Percentiles rank a stretch among this genome's conserved stretches.
These are phyloP conservation scores for Glomeris maerens DNA, from an alignment of 1,140 invertebrate genomes.

Conservation along the genomic window DNA sequence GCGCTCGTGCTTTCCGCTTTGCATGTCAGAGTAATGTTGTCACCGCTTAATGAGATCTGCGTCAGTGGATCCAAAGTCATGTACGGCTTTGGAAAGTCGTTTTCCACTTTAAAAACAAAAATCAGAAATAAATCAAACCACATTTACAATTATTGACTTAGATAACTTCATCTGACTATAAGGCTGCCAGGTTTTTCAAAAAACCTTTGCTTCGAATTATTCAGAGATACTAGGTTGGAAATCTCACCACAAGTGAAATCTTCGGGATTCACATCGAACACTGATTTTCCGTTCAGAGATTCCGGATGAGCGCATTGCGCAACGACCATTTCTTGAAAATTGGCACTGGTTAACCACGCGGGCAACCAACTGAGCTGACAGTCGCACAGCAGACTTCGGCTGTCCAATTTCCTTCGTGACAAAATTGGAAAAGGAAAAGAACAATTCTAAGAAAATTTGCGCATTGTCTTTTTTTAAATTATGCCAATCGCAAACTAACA, in stretches of 20 bases:
- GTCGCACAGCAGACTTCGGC: conserved; percentile 63
- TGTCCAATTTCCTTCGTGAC: conserved; percentile 39
- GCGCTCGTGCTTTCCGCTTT: conserved; percentile 49
- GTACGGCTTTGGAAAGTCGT: conserved; percentile 68
- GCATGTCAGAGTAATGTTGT: conserved; percentile 65
- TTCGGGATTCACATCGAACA: conserved; percentile 47
- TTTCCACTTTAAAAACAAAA: conserved; percentile 32
- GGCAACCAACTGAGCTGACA: conserved; percentile 66
- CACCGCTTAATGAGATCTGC: conserved; percentile 66
- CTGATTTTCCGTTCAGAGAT: conserved; percentile 45
- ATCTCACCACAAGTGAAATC: conserved; percentile 58
- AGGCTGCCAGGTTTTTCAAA: neutral
- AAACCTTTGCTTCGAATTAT: too few species aligned
- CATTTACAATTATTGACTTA: neutral
- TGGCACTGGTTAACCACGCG: conserved; percentile 45
- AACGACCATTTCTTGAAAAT: conserved; percentile 30
- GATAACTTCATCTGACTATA: neutral
- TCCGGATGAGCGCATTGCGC: conserved; percentile 64
- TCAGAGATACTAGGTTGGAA: neutral
- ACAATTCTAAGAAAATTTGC: conserved; percentile 16
- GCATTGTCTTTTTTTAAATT: too few species aligned
- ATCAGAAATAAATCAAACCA: too few species aligned
- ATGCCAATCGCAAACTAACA: conserved; percentile 32
- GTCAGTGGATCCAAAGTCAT: conserved; percentile 64
- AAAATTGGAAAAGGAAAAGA: conserved; percentile 8